Evolutionary conservation across 2,797 vertebrate genomes (phyloP).

Genomic region (Takifugu rubripes): DNA sequence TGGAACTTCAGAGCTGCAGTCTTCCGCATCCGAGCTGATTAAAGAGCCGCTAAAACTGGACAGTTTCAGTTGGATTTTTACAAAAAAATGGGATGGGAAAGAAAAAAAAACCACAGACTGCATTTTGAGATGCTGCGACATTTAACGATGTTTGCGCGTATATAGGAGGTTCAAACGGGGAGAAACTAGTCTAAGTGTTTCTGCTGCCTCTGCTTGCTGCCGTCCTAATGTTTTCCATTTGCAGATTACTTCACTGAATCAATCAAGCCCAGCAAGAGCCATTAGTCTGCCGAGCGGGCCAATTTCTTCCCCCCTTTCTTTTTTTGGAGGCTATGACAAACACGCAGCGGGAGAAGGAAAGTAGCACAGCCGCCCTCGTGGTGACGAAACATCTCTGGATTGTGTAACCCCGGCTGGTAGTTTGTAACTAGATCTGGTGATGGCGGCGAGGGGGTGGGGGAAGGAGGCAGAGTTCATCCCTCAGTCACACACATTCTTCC

Average conservation of each 20-base stretch:
- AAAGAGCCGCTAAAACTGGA: background rate
- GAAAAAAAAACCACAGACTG: no score
- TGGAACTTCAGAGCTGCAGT: constrained; percentile 60
- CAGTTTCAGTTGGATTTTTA: background rate
- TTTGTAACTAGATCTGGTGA: constrained; percentile 56
- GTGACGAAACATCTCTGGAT: constrained; percentile 64
- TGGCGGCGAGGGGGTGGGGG: background rate
- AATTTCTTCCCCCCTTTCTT: constrained; percentile 15
- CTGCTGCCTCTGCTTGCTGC: constrained; percentile 47
- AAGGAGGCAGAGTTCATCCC: constrained; percentile 50
- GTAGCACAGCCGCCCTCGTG: constrained; percentile 25
- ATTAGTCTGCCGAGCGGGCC: constrained; percentile 66
- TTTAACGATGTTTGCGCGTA: no score
- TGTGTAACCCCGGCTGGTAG: constrained; percentile 46
- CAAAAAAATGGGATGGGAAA: no score
- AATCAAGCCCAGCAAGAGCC: constrained; percentile 67
- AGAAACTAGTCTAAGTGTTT: constrained; percentile 25
- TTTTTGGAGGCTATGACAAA: constrained; percentile 17
- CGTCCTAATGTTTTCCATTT: constrained; percentile 73
- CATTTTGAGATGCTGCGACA: background rate
- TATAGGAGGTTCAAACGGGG: no score
- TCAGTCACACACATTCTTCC: constrained; percentile 65
- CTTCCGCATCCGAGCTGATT: background rate
- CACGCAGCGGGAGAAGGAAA: constrained; percentile 45
- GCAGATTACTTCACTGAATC: constrained; percentile 75